Evolutionary conservation across 2,797 vertebrate genomes (phyloP).

Genomic region (Naso thynnoides): DNA sequence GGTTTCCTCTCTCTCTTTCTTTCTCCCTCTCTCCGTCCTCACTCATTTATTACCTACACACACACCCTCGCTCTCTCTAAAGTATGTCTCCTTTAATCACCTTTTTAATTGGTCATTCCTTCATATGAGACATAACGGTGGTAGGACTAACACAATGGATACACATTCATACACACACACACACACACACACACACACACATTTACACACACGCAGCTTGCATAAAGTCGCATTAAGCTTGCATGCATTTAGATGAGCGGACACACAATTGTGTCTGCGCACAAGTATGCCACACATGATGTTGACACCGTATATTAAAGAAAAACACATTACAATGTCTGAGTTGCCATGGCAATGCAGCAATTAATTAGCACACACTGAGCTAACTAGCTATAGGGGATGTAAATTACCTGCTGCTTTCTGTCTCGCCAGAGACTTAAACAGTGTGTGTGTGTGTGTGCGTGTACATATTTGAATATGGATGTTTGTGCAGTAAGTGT

Average conservation of each 20-base stretch:
- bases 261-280: slow-evolving; percentile 32
- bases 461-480: slow-evolving; percentile 36
- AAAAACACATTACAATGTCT: slow-evolving; percentile 54
- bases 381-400: slow-evolving; percentile 47
- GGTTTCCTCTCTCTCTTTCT: slow-evolving; percentile 9
- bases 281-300: slow-evolving; percentile 47
- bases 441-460: slow-evolving; percentile 32
- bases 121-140: slow-evolving; percentile 55
- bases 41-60: slow-evolving; percentile 33
- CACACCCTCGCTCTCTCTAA: slow-evolving; percentile 6
- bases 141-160: slow-evolving; percentile 38
- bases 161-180: slow-evolving; percentile 14
- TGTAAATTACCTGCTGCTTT: slow-evolving; percentile 61
- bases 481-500: slow-evolving; percentile 20
- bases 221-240: slow-evolving; percentile 22
- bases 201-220: slow-evolving; percentile 6
- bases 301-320: slow-evolving; percentile 61
- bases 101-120: slow-evolving; percentile 72
- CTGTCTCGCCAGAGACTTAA: slow-evolving; percentile 20
- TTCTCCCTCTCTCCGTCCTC: not conserved
- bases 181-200: slow-evolving; percentile 19
- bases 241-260: slow-evolving; percentile 31
- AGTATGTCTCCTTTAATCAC: slow-evolving; percentile 64
- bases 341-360: slow-evolving; percentile 60
- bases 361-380: slow-evolving; percentile 66